Evolutionary conservation across 2,113 vertebrate genomes (phyloP), one percentile per base, ranked within the genome.

Genomic region (Tachysurus vachellii): DNA sequence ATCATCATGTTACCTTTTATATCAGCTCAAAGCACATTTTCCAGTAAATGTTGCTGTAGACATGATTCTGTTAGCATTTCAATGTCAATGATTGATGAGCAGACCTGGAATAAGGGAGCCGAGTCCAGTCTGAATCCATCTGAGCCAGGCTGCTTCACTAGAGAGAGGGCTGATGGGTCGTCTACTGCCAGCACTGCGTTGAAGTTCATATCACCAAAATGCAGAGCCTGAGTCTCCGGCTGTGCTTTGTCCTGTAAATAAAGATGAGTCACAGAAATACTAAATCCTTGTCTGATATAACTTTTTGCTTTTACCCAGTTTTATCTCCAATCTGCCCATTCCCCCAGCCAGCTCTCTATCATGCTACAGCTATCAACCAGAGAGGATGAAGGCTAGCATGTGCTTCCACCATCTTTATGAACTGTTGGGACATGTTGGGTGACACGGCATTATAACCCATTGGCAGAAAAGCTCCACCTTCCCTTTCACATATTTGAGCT

Each of bases 111-210:
- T 75, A 99, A 94, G 56, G 98, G 95, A 26, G 94, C 93, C 3
- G 98, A 97, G 89, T 99, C 97, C 2, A 99, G 90, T 91, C 95
- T 96, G 92, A 99, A 99, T 23, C 98, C 98, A 88, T 99, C 98
- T 2, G 98, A 97, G 4, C 98, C 97, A 4, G 97, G 96, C 86
- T 99, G 97, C 86, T 94, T 96, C 90, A 97, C 96, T 21, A 99
- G 93, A 0, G 96, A 86, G 86, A 95, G 11, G 36, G 98, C 97
- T 89, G 96, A 96, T 0, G 96, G 95, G 91, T 99, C 98, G 2
- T 99, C 97, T 31, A 94, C 88, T 4, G 98, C 97, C 88, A 99
- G 95, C 71, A 91, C 93, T 42, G 97, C 97, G 76, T 97, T 97
- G 90, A 99, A 99, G 71, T 91, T 85, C 21, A 98, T 92, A 75